Evolutionary conservation across 1,140 invertebrate species (phyloP), one percentile per base, ranked within the genome.

Genomic region (Melitaea cinxia): DNA sequence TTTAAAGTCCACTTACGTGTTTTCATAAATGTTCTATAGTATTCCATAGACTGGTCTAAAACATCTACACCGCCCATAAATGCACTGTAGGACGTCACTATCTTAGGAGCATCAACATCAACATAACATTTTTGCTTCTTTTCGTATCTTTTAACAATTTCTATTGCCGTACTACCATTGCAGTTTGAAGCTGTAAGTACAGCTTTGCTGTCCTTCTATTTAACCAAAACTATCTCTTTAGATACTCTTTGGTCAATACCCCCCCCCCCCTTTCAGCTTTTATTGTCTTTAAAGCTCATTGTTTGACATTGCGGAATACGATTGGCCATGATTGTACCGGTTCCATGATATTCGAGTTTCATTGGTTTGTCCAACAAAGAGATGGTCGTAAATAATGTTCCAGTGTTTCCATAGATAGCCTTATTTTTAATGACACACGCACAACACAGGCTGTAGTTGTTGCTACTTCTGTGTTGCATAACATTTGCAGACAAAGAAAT

Each of bases 341-440:
- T 61, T 9, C 59, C 49, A 53, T 61, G 47, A 24, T 42, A 61
- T 10, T 24, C 30, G 14, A 4, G 19, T 61, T 37, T 24, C 14
- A 14, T 39, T 33, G 53, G 7, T 53, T 35, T n/a, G 23, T 62
- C 30, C 9, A 62, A 26, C 35, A 62, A 42, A 7, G 59, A 49
- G 6, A 62, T 42, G 9, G 59, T 42, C 10, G 47, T 53, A 42
- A 62, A 62, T n/a, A n/a, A n/a, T n/a, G n/a, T n/a, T n/a, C n/a
- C n/a, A n/a, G n/a, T n/a, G n/a, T n/a, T n/a, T n/a, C n/a, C n/a
- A n/a, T n/a, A n/a, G n/a, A n/a, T n/a, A n/a, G n/a, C n/a, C n/a
- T n/a, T n/a, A n/a, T n/a, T n/a, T n/a, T n/a, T n/a, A n/a, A n/a
- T n/a, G n/a, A n/a, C n/a, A n/a, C n/a, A n/a, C n/a, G n/a, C n/a